Evolutionary conservation across 2,888 invertebrate species (phyloP).

Genomic region (Lasioglossum malachurum): DNA sequence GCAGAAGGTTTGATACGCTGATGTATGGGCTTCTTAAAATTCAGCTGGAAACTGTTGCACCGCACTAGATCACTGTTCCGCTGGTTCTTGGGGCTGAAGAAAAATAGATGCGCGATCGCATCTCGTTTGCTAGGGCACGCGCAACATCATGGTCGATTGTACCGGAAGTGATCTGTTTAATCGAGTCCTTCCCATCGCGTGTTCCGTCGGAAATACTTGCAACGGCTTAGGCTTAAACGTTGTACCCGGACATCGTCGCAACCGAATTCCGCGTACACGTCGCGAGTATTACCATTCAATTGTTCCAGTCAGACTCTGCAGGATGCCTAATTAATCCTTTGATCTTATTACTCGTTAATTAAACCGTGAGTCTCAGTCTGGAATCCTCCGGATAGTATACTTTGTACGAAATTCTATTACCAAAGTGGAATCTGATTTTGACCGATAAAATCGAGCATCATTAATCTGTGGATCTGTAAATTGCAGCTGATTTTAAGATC

Average conservation of each 20-base stretch:
- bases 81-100: conserved; percentile 14
- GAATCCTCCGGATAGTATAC: background rate
- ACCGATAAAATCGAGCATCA: background rate
- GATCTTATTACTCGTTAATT: conserved; percentile 2
- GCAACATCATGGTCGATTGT: conserved; percentile 55
- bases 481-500: background rate
- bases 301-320: conserved; percentile 27
- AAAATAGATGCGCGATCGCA: conserved; percentile 36
- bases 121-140: conserved; percentile 43
- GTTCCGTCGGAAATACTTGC: conserved; percentile 69
- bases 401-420: background rate
- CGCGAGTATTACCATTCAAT: conserved; percentile 51
- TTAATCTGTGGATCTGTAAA: background rate
- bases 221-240: conserved; percentile 69
- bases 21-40: conserved; percentile 54
- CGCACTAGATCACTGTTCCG: conserved; percentile 33
- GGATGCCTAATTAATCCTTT: conserved; percentile 20
- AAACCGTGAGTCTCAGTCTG: background rate
- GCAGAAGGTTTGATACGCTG: conserved; percentile 56
- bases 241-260: conserved; percentile 32
- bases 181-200: conserved; percentile 69
- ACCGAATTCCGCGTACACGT: conserved; percentile 61
- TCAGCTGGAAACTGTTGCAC: conserved; percentile 56
- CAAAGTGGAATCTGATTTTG: background rate
- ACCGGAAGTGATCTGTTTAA: conserved; percentile 70